Percentiles rank a stretch among this genome's conserved stretches.
phyloP scores from a whole-genome alignment of 2,113 vertebrate species.

The Osmerus mordax region DNA sequence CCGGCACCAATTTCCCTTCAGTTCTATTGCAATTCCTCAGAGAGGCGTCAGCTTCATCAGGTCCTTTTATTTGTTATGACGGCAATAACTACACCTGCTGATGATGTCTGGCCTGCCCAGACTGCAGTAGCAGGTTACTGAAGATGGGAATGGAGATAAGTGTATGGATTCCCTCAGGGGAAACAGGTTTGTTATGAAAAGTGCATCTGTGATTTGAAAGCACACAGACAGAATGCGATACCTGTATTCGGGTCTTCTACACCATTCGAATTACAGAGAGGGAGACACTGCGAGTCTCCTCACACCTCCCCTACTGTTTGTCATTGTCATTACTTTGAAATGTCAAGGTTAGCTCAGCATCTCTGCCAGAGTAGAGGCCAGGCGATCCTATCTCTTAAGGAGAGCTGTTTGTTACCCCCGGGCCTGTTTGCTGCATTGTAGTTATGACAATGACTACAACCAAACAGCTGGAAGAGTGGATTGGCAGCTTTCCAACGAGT shows the following conservation, averaged over 20 bases:
- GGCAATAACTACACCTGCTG: background rate
- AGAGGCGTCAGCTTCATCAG: background rate
- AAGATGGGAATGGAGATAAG: background rate
- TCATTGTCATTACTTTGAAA: slow-evolving; percentile 55
- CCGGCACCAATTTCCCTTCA: background rate
- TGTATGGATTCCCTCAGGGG: background rate
- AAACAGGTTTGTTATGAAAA: background rate
- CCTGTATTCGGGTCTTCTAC: background rate
- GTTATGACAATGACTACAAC: slow-evolving; percentile 28
- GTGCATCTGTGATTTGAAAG: background rate
- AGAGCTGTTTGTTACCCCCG: slow-evolving; percentile 13
- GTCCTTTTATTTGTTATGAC: slow-evolving; percentile 9
- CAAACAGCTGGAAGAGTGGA: slow-evolving; percentile 29
- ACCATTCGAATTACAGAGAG: background rate
- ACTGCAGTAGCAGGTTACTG: background rate
- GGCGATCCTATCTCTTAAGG: slow-evolving; percentile 32
- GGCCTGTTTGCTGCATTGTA: slow-evolving; percentile 16
- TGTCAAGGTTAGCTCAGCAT: slow-evolving; percentile 56
- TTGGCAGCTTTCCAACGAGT: slow-evolving; percentile 19
- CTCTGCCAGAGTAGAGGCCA: slow-evolving; percentile 15
- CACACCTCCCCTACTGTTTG: slow-evolving; percentile 16
- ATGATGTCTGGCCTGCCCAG: background rate
- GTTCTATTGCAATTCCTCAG: too few species aligned
- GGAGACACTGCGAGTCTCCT: background rate
- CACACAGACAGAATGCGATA: background rate